Conservation (phyloP, 2,888 invertebrate species). For the Macrophya alboannulata region DNA sequence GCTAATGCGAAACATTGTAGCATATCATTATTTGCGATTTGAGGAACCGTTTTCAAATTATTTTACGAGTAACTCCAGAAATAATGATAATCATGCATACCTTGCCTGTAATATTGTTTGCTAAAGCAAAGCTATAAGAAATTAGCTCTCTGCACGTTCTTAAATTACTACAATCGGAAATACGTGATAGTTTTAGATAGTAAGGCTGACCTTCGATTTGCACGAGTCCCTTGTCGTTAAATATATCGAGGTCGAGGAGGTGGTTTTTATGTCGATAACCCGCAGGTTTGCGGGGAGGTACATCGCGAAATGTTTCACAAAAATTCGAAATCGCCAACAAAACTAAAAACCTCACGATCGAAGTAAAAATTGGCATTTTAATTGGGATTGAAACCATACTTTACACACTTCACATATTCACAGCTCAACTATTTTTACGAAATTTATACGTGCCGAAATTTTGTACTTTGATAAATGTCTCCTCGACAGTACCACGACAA, state of each 20-base stretch:
- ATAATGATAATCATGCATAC: neutral
- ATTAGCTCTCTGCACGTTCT: neutral
- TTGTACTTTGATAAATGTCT: neutral
- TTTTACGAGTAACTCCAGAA: neutral
- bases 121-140: neutral
- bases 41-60: neutral
- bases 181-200: neutral
- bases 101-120: neutral
- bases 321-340: neutral
- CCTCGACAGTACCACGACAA: neutral
- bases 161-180: neutral
- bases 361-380: slow-evolving; percentile 19
- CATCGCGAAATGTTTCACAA: neutral
- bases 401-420: slow-evolving; percentile 7
- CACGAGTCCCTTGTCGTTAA: neutral
- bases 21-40: neutral
- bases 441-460: neutral
- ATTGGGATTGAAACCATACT: neutral
- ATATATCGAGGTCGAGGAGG: neutral
- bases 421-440: neutral
- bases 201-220: slow-evolving; percentile 14
- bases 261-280: neutral
- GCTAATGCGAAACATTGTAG: neutral
- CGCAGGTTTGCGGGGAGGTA: too few species aligned
- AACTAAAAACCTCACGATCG: neutral